Percentiles rank a stretch among this genome's conserved stretches.
Evolutionary conservation across 2,113 vertebrate species (phyloP).

Genomic region (Nibea albiflora): DNA sequence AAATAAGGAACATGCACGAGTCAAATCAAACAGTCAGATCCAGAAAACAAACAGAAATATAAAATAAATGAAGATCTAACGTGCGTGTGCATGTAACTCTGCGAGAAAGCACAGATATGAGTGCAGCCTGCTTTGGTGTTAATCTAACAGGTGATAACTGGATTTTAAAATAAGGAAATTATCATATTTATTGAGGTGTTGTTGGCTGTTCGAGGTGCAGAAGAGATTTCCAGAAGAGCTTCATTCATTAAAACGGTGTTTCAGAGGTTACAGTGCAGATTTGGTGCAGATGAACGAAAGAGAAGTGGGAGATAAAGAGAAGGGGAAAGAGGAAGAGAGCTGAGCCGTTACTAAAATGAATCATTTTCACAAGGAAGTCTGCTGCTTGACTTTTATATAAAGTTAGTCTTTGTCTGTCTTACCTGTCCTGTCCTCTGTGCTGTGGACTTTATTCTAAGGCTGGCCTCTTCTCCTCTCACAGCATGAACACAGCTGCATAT

Average conservation of each 20-base stretch:
- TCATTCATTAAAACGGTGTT: neutral
- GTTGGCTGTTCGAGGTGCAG: neutral
- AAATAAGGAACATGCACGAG: neutral
- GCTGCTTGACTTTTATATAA: too few species aligned
- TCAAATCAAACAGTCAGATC: neutral
- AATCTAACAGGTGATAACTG: fast-evolving
- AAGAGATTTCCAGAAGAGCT: neutral
- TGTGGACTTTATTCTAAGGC: slow-evolving; percentile 40
- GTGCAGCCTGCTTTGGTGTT: neutral
- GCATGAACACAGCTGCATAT: slow-evolving; percentile 37
- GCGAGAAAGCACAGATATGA: neutral
- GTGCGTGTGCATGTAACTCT: neutral
- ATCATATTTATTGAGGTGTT: neutral
- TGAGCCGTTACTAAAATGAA: neutral
- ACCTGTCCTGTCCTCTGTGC: slow-evolving; percentile 19
- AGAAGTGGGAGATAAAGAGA: slow-evolving; percentile 36
- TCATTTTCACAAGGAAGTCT: neutral
- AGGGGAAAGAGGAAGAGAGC: slow-evolving; percentile 52
- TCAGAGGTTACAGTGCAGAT: neutral
- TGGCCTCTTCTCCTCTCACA: slow-evolving; percentile 3
- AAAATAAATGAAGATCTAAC: neutral
- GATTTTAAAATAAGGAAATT: neutral
- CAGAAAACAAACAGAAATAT: neutral
- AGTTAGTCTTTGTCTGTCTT: neutral
- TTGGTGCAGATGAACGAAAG: neutral